phyloP scores from a whole-genome alignment of 2,888 invertebrate species.

The Biston betularia region DNA sequence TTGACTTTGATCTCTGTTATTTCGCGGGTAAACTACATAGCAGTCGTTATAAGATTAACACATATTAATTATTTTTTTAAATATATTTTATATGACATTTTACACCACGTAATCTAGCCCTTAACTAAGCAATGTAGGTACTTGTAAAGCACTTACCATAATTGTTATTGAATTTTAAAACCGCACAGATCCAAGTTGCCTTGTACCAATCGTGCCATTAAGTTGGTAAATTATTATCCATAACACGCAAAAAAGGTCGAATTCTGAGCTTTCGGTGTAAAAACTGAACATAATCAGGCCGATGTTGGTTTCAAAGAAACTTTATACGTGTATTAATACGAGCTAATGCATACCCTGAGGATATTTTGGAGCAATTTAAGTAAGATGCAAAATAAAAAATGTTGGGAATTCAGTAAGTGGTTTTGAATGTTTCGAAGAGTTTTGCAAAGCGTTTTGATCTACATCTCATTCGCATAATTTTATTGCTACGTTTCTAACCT shows the following conservation, averaged over 20 bases:
- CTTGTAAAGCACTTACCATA: conserved; percentile 56
- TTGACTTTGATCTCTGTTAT: too few species aligned
- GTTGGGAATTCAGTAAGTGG: conserved; percentile 33
- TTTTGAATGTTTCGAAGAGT: conserved; percentile 22
- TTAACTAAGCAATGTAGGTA: too few species aligned
- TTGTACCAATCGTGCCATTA: conserved; percentile 70
- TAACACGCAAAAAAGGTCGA: conserved; percentile 73
- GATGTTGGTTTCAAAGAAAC: conserved; percentile 45
- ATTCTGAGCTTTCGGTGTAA: conserved; percentile 55
- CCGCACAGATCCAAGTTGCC: conserved; percentile 55
- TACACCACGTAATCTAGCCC: too few species aligned
- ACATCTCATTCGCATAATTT: conserved; percentile 36
- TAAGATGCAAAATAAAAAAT: conserved; percentile 38
- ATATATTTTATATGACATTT: too few species aligned
- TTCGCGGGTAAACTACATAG: too few species aligned
- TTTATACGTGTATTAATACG: conserved; percentile 47
- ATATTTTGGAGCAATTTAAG: conserved; percentile 40
- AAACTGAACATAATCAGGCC: conserved; percentile 42
- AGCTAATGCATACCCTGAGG: conserved; percentile 47
- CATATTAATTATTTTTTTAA: too few species aligned
- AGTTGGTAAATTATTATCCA: conserved; percentile 70
- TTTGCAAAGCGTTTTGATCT: conserved; percentile 31
- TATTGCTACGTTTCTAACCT: conserved; percentile 16
- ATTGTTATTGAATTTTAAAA: conserved; percentile 59
- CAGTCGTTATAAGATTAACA: neutral